Conservation (phyloP, 2,113 vertebrate species). For the Oreochromis aureus region DNA sequence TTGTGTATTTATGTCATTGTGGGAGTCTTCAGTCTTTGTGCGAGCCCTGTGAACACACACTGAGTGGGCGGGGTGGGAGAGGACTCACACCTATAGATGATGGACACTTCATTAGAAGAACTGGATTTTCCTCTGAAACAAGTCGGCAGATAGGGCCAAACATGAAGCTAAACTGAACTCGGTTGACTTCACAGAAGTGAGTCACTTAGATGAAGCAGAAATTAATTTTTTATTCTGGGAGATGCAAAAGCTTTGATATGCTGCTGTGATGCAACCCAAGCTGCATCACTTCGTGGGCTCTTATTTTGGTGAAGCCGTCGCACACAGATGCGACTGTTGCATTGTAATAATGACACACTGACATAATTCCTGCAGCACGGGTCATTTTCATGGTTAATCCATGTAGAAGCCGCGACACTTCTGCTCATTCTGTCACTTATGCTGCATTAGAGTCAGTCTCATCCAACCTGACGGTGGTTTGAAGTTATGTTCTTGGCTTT, state of each 20-base stretch:
- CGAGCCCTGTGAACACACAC: background rate
- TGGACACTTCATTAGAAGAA: background rate
- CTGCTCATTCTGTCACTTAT: background rate
- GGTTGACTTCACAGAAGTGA: background rate
- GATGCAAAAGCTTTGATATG: background rate
- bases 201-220: background rate
- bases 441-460: background rate
- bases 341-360: background rate
- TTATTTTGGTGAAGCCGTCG: background rate
- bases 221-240: background rate
- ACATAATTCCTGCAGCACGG: background rate
- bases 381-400: background rate
- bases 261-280: background rate
- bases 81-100: background rate
- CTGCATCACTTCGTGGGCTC: background rate
- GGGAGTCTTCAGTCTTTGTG: constrained; percentile 16
- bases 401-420: background rate
- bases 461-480: background rate
- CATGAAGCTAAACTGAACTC: background rate
- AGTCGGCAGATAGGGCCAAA: background rate
- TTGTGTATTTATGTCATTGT: background rate
- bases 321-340: background rate
- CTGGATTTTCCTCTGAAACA: background rate
- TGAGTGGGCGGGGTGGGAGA: background rate
- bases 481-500: background rate